phyloP scores from a whole-genome alignment of 2,113 vertebrate species.

The Cochlearius cochlearius region DNA sequence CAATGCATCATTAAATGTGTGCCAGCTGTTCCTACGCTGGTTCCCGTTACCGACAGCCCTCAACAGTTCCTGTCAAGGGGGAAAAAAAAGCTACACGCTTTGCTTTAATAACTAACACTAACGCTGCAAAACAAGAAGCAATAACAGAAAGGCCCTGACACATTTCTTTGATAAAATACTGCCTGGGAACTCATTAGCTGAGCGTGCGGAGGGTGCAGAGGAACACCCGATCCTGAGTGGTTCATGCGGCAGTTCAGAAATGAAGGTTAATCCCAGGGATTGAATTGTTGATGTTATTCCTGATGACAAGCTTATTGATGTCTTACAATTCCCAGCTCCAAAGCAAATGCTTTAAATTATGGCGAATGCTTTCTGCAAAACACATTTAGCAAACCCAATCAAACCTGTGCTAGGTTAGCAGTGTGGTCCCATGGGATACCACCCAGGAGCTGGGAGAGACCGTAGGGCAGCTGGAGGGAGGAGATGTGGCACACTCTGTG shows the following conservation, averaged over 20 bases:
- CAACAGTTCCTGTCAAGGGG: constrained; percentile 27
- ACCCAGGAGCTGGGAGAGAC: not conserved
- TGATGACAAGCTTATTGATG: not conserved
- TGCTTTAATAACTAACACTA: constrained; percentile 65
- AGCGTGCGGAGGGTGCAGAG: not conserved
- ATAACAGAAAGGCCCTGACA: constrained; percentile 62
- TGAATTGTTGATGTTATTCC: not conserved
- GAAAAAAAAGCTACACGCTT: not conserved
- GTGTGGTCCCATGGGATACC: not conserved
- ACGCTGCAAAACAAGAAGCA: constrained; percentile 61
- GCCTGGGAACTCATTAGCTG: constrained; percentile 60
- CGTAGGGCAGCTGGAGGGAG: not conserved
- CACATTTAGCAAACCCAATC: not conserved
- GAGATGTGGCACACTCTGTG: rapidly evolving
- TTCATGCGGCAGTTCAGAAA: rapidly evolving
- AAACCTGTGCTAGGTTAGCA: not conserved
- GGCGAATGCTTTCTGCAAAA: not conserved
- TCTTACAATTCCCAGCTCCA: not conserved
- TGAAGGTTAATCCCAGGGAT: constrained; percentile 2
- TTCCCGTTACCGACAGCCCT: constrained; percentile 32
- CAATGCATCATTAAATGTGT: constrained; percentile 45
- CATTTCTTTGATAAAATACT: constrained; percentile 65
- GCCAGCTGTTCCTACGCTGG: constrained; percentile 68
- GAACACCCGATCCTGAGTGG: not conserved
- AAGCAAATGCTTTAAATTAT: not conserved